These are phyloP conservation scores for Amblyornis subalaris DNA, from an alignment of 2,113 vertebrate species.

Conservation along the genomic window DNA sequence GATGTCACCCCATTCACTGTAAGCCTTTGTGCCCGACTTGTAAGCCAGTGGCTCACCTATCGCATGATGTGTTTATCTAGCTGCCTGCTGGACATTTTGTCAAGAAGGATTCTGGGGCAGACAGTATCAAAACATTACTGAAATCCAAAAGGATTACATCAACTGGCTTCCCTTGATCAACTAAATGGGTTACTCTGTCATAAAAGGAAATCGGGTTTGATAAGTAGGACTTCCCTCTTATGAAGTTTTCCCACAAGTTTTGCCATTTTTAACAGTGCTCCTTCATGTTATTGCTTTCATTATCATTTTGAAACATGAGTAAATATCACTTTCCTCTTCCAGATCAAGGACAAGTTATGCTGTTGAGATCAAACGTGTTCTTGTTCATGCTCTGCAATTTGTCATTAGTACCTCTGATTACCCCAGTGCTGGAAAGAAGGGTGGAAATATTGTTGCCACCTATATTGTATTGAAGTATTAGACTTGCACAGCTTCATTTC, in stretches of 20 bases:
- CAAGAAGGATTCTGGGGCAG: not conserved
- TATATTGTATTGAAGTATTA: not conserved
- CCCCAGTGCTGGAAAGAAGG: not conserved
- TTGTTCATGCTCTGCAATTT: constrained; percentile 3
- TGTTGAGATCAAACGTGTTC: not conserved
- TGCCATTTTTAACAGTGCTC: not conserved
- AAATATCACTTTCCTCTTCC: not conserved
- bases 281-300: not conserved
- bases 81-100: no score
- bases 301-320: not conserved
- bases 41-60: not conserved
- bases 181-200: not conserved
- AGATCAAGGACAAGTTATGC: not conserved
- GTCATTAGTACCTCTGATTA: constrained; percentile 1
- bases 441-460: not conserved
- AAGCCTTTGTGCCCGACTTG: not conserved
- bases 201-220: not conserved
- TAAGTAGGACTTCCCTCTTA: not conserved
- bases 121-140: not conserved
- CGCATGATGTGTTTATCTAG: not conserved
- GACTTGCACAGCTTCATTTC: not conserved
- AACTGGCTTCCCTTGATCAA: not conserved
- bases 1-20: not conserved
- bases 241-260: not conserved
- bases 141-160: not conserved